Evolutionary conservation across 2,888 invertebrate species (phyloP).

Genomic region (Dicyrtomina minuta): DNA sequence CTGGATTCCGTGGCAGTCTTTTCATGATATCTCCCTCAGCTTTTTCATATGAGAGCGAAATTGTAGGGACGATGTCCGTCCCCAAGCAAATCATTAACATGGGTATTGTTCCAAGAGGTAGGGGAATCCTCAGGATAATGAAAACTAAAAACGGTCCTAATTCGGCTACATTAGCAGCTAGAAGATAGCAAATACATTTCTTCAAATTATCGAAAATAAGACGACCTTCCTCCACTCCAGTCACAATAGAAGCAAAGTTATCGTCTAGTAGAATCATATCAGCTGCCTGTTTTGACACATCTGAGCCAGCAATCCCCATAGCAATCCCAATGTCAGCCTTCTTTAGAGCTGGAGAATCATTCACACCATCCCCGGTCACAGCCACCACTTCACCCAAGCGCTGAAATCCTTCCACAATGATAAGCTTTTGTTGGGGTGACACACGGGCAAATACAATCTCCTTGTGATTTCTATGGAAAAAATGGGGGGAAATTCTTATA

Average conservation of each 20-base stretch:
- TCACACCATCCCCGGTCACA: constrained; percentile 76
- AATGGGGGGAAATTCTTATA: too few relatives aligned
- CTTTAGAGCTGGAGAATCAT: constrained; percentile 88
- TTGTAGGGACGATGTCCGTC: constrained; percentile 88
- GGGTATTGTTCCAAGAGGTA: constrained; percentile 94
- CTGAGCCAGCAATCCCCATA: constrained; percentile 76
- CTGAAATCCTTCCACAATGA: constrained; percentile 90
- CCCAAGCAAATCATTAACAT: constrained; percentile 98
- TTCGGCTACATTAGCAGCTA: constrained; percentile 90
- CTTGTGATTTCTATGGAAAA: constrained; percentile 89
- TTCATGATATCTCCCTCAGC: constrained; percentile 76
- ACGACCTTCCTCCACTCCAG: constrained; percentile 85
- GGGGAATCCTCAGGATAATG: constrained; percentile 89
- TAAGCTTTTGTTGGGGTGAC: constrained; percentile 91
- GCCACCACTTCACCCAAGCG: constrained; percentile 62
- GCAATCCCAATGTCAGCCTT: constrained; percentile 77
- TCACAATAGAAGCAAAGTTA: constrained; percentile 96
- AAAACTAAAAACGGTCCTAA: constrained; percentile 65
- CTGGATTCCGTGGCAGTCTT: constrained; percentile 64
- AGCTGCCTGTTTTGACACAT: constrained; percentile 96
- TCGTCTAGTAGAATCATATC: constrained; percentile 94
- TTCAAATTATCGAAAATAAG: constrained; percentile 97
- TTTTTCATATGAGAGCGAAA: constrained; percentile 71
- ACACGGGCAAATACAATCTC: constrained; percentile 97
- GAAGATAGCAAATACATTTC: constrained; percentile 95